Evolutionary conservation across 2,113 vertebrate genomes (phyloP), one percentile per base, ranked within the genome.

Genomic region (Sphaerodactylus townsendi): DNA sequence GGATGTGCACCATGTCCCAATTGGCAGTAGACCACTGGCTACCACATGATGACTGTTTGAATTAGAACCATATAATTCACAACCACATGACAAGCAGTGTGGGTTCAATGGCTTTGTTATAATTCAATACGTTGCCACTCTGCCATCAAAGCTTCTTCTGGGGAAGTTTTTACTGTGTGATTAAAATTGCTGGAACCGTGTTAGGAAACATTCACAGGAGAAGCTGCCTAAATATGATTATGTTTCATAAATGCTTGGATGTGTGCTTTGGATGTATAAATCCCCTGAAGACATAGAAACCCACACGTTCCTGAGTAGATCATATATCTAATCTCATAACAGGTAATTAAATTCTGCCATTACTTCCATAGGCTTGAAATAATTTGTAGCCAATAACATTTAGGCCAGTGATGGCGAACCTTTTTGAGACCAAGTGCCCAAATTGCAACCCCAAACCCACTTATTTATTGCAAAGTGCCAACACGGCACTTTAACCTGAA

Each of bases 251-350:
- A 14, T 77, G 33, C 39, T 59, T 76, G 73, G n/a, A 50, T 53
- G n/a, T 35, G 11, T 73, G 30, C 48, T n/a, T n/a, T 33, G n/a
- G 23, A 6, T 35, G 25, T 50, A 8, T 19, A 74, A 21, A 77
- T 86, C 25, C 3, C 0, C 41, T 77, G 9, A 1, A 39, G 14
- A 2, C 25, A 68, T 89, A 53, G 77, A 33, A 33, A 92, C 69
- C 3, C 7, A 23, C 74, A 35, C 56, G 84, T 1, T 2, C n/a
- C 77, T 79, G 44, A 19, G 0, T 13, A 82, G 33, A 48, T 79
- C 5, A 80, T 69, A 50, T 48, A 83, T 81, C n/a, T 76, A 39
- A 62, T 2, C 75, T 46, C 33, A 89, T 85, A 76, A 17, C 23
- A 78, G 68, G 80, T 44, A 25, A 77, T 66, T 81, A 89, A 64